Base-by-base conservation (phyloP, 2,113 vertebrate species). In the Aviceda subcristata region DNA sequence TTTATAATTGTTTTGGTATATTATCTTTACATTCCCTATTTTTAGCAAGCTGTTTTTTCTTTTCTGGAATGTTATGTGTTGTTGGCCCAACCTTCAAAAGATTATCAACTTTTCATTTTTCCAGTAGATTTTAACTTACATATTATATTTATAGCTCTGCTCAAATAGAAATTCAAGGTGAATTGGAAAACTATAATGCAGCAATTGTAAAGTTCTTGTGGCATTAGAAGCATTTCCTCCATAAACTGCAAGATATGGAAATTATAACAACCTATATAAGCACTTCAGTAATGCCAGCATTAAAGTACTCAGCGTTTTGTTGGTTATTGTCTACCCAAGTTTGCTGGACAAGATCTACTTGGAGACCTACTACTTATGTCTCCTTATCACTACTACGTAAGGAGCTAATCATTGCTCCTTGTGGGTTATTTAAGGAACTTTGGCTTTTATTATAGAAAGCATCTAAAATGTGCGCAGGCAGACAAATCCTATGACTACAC, bases 81-180 rank as follows among this genome's bases (percentile, higher is more conserved):
- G 24, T 69, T 93, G 27, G 30, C 39, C 41, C 48, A 38, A 64
- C 8, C 43, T 72, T 94, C 71, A n/a, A 81, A 94, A 51, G 34
- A 22, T 75, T 9, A 43, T 50, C 32, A 68, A 51, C n/a, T 91
- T 95, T 55, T 75, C 11, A 15, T 80, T 97, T 93, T 94, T 85
- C 51, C 24, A 56, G 1, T 36, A 34, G 32, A 4, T 86, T 97
- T 94, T 82, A 67, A 36, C 66, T 50, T 84, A 55, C 4, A 27
- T 67, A 7, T 63, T 24, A 27, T 68, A 38, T 92, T 94, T 88
- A 59, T 56, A 92, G 41, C 1, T 29, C 76, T 36, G 19, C 76
- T 97, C 73, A 97, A 97, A 94, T 91, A 75, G 12, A 90, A 73
- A 75, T 80, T 96, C 69, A 86, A 67, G n/a, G 66, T 94, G 56